Evolutionary conservation across 2,888 invertebrate genomes (phyloP), one percentile per base, ranked within the genome.

Genomic region (Apamea crenata): DNA sequence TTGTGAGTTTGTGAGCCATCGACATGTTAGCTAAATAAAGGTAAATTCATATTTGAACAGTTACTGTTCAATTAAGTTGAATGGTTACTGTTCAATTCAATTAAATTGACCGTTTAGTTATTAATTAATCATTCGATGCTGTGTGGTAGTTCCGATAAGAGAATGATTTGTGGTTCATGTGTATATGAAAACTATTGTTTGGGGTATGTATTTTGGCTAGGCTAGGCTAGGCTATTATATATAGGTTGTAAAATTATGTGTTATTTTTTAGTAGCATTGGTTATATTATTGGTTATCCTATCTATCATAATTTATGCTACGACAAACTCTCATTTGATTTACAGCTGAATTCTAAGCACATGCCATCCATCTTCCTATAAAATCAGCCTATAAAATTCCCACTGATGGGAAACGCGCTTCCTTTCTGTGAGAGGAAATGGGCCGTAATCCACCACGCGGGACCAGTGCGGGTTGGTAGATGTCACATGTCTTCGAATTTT

Each of bases 1-100:
- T 87, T 88, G 88, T 86, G 82, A 66, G 63, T 74, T 87, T 88
- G 88, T 86, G 82, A 66, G 63, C 74, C 50, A 67, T 44, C 74
- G 71, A 65, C 65, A 74, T 87, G 70, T 68, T 77, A 80, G 67
- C 71, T 85, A 80, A 85, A 87, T 81, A 80, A 79, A 83, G 84
- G 77, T 69, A 65, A 66, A 74, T 71, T 73, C 76, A 74, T 77
- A 74, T 77, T 74, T 87, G 70, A 74, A 79, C 71, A 65, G 69
- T 83, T n/a, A 50, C 71, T 40, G 50, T 83, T 40, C 76, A 68
- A 79, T 67, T 68, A 12, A 71, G 74, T 71, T 83, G 61, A 77
- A 83, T 74, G 44, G 77, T 68, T 36, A 69, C 63, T 44, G 18
- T 74, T 61, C 76, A 68, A 79, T 59, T 77, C 18, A 72, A 74